Conservation (phyloP, 1,140 invertebrate genomes). For the Mya arenaria region DNA sequence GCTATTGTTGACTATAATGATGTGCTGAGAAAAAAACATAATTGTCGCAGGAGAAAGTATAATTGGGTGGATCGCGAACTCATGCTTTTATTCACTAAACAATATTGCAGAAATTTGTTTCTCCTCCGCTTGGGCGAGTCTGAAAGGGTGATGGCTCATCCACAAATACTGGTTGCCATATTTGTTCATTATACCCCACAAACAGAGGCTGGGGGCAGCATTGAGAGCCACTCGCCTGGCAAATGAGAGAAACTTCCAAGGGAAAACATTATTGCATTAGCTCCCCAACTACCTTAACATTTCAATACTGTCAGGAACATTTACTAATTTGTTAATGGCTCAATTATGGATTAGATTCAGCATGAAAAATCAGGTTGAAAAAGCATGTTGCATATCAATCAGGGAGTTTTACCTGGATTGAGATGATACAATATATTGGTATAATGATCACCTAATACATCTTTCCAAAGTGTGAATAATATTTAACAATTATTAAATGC, state of each 20-base stretch:
- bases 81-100: slow-evolving; percentile 18
- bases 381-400: too few relatives aligned
- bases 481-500: too few relatives aligned
- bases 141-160: slow-evolving; percentile 22
- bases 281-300: background rate
- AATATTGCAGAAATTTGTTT: slow-evolving; percentile 52
- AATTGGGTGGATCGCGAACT: slow-evolving; percentile 33
- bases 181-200: slow-evolving; percentile 38
- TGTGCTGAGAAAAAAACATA: background rate
- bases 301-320: slow-evolving; percentile 39
- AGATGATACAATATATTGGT: too few relatives aligned
- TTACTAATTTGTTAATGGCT: slow-evolving; percentile 53
- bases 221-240: slow-evolving; percentile 16
- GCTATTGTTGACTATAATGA: background rate
- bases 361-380: too few relatives aligned
- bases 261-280: slow-evolving; percentile 39
- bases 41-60: slow-evolving; percentile 24
- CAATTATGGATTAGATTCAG: slow-evolving; percentile 26
- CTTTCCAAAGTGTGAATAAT: too few relatives aligned
- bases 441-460: too few relatives aligned
- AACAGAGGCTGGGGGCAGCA: slow-evolving; percentile 21
- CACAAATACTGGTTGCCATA: slow-evolving; percentile 42
- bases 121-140: slow-evolving; percentile 17
- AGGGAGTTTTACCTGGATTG: too few relatives aligned
- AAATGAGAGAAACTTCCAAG: slow-evolving; percentile 48